phyloP scores from a whole-genome alignment of 2,113 vertebrate genomes.

The Mola mola region DNA sequence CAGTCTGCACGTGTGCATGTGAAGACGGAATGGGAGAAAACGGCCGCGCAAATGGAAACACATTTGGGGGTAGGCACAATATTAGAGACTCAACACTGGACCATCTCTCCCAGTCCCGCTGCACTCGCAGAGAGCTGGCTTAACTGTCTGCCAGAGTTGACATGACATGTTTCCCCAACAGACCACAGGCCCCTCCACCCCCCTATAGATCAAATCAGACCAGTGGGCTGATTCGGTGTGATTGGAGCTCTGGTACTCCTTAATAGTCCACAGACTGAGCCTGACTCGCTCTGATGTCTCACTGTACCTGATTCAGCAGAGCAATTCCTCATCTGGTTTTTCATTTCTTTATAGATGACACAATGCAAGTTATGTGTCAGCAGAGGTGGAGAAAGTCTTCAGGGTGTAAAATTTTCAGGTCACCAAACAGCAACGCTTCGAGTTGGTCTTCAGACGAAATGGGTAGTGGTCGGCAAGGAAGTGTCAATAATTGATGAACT shows the following conservation, averaged over 20 bases:
- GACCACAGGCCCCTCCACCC: constrained; percentile 19
- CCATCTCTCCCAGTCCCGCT: constrained; percentile 15
- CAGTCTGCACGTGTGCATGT: constrained; percentile 7
- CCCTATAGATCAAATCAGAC: constrained; percentile 61
- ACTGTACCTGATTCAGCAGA: constrained; percentile 49
- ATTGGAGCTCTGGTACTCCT: constrained; percentile 55
- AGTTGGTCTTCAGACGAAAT: too few relatives aligned
- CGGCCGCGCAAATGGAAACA: neutral
- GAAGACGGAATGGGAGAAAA: constrained; percentile 14
- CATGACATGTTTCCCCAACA: constrained; percentile 61
- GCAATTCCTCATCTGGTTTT: too few relatives aligned
- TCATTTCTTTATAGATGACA: neutral
- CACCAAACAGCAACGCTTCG: too few relatives aligned
- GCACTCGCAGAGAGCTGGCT: constrained; percentile 28
- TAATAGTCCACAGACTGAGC: constrained; percentile 55
- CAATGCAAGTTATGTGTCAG: neutral
- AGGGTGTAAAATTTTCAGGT: too few relatives aligned
- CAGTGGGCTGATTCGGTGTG: constrained; percentile 57
- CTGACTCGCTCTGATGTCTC: constrained; percentile 56
- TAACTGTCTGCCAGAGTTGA: constrained; percentile 51
- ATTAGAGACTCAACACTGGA: constrained; percentile 37
- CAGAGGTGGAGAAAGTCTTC: neutral
- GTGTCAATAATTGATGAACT: too few relatives aligned
- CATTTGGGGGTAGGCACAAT: constrained; percentile 3
- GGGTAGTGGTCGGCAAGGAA: too few relatives aligned